Percentiles rank a stretch among this genome's conserved stretches.
These are phyloP conservation scores for Chloromyia formosa DNA, from an alignment of 2,888 invertebrate genomes.

Conservation along the genomic window DNA sequence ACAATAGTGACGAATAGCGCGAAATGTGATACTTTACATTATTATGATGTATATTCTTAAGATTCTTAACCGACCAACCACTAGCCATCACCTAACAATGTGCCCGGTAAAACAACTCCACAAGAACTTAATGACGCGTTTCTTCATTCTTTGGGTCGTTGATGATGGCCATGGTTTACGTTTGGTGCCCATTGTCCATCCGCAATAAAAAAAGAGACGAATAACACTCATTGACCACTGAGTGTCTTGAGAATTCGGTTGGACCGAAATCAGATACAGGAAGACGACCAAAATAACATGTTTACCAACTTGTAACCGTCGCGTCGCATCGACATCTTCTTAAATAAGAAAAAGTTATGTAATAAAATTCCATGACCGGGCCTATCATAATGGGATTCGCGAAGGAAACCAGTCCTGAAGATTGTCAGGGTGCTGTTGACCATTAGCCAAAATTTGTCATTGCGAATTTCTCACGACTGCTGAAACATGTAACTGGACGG, in stretches of 20 bases:
- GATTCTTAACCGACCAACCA: constrained; percentile 15
- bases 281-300: background rate
- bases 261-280: background rate
- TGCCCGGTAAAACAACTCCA: background rate
- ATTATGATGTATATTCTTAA: background rate
- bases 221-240: background rate
- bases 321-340: too few species aligned
- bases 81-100: background rate
- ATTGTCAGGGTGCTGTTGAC: too few species aligned
- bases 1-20: constrained; percentile 4
- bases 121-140: background rate
- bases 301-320: background rate
- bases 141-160: background rate
- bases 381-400: background rate
- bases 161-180: background rate
- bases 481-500: too few species aligned
- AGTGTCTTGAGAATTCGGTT: background rate
- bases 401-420: too few species aligned
- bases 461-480: too few species aligned
- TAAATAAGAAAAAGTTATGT: background rate
- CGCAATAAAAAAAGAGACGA: background rate
- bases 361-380: background rate
- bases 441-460: too few species aligned
- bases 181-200: background rate
- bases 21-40: constrained; percentile 25